These are phyloP conservation scores for Melitaea athalia DNA, from an alignment of 2,888 invertebrate genomes.

Conservation along the genomic window DNA sequence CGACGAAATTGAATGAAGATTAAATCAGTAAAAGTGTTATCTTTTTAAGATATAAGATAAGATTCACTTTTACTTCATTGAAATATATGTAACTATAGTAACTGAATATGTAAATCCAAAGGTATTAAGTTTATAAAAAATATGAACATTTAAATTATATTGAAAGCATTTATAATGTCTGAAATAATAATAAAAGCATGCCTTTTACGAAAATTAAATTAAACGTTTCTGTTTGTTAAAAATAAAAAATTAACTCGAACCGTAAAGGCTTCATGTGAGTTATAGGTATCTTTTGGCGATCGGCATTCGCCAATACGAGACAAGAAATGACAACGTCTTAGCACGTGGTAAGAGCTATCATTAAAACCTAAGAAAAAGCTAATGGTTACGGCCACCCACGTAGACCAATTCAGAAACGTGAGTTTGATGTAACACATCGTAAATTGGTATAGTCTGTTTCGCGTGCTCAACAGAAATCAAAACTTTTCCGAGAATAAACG, in stretches of 20 bases:
- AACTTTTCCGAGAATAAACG: conserved; percentile 69
- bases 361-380: conserved; percentile 72
- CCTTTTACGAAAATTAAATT: background rate
- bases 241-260: background rate
- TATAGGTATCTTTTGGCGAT: conserved; percentile 14
- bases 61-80: too few species aligned
- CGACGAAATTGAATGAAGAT: too few species aligned
- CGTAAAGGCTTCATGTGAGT: conserved; percentile 11
- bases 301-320: conserved; percentile 34
- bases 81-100: too few species aligned
- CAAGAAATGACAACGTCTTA: conserved; percentile 61
- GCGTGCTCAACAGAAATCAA: conserved; percentile 54
- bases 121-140: too few species aligned
- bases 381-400: conserved; percentile 78
- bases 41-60: too few species aligned
- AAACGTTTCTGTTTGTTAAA: background rate
- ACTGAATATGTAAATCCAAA: too few species aligned
- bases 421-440: conserved; percentile 72
- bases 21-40: too few species aligned
- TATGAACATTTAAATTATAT: too few species aligned
- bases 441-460: conserved; percentile 66
- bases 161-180: too few species aligned
- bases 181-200: background rate
- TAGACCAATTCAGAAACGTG: conserved; percentile 67
- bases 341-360: conserved; percentile 61